phyloP scores from a whole-genome alignment of 1,140 invertebrate species.

The Drosophila yakuba region DNA sequence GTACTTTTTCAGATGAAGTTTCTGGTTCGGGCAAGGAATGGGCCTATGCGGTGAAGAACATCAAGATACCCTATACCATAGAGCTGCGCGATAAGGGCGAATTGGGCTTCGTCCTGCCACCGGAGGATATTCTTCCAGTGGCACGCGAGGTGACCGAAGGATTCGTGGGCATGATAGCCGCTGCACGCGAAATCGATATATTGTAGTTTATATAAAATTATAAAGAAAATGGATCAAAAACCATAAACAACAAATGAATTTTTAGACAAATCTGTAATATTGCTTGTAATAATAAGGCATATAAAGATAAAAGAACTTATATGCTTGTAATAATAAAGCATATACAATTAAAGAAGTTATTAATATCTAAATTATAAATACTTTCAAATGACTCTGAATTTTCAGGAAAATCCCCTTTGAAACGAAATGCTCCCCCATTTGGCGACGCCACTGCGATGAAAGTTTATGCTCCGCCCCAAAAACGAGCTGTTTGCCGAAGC shows the following conservation, averaged over 20 bases:
- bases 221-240: neutral
- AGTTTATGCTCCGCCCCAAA: constrained; percentile 80
- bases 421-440: constrained; percentile 11
- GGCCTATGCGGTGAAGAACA: constrained; percentile 88
- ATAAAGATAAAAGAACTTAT: too few relatives aligned
- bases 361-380: neutral
- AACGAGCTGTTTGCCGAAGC: constrained; percentile 60
- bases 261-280: neutral
- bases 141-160: constrained; percentile 89
- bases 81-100: constrained; percentile 89
- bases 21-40: constrained; percentile 89
- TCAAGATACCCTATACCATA: constrained; percentile 89
- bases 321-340: neutral
- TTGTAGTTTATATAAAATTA: constrained; percentile 27
- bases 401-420: constrained; percentile 5
- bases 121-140: constrained; percentile 90
- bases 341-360: neutral
- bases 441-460: constrained; percentile 59
- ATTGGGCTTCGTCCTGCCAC: constrained; percentile 91
- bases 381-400: neutral
- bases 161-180: constrained; percentile 87
- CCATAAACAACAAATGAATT: too few relatives aligned
- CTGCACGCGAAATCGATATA: constrained; percentile 83
- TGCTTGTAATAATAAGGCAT: neutral
- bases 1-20: constrained; percentile 82